Percentiles rank a stretch among this genome's conserved stretches.
These are phyloP conservation scores for Sitta carolinensis DNA, from an alignment of 2,797 vertebrate genomes.

Conservation along the genomic window DNA sequence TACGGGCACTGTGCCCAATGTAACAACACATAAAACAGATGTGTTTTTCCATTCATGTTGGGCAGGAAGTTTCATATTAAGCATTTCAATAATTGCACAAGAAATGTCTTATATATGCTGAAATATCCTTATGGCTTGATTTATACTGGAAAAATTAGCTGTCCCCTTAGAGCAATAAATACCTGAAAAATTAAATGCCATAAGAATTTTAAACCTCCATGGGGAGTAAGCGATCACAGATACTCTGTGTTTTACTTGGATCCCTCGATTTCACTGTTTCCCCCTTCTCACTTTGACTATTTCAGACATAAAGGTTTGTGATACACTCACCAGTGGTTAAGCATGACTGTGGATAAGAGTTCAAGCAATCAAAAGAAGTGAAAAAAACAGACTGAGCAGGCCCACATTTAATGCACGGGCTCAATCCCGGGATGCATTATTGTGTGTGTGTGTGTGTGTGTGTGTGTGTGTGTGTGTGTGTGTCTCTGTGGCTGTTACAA, in stretches of 20 bases:
- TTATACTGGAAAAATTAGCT: conserved; percentile 64
- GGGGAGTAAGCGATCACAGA: conserved; percentile 45
- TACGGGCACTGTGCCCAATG: conserved; percentile 68
- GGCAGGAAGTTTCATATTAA: conserved; percentile 76
- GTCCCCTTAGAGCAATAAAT: conserved; percentile 60
- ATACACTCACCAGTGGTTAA: not conserved
- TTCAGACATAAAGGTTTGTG: not conserved
- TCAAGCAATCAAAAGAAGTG: not conserved
- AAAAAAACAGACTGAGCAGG: not conserved
- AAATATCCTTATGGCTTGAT: conserved; percentile 65
- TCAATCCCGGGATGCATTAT: not conserved
- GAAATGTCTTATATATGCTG: conserved; percentile 67
- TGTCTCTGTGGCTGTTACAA: not conserved
- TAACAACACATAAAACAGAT: conserved; percentile 77
- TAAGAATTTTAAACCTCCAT: conserved; percentile 54
- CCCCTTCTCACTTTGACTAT: conserved; percentile 6
- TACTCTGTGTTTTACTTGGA: conserved; percentile 61
- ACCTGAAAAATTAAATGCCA: conserved; percentile 60
- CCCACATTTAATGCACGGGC: not conserved
- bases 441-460: not conserved
- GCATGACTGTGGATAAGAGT: not conserved
- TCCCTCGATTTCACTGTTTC: not conserved
- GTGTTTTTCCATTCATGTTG: conserved; percentile 74
- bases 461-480: not conserved
- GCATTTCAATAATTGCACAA: conserved; percentile 70